Base-by-base conservation (phyloP, 1,140 invertebrate species). In the Lordiphosa clarofinis region DNA sequence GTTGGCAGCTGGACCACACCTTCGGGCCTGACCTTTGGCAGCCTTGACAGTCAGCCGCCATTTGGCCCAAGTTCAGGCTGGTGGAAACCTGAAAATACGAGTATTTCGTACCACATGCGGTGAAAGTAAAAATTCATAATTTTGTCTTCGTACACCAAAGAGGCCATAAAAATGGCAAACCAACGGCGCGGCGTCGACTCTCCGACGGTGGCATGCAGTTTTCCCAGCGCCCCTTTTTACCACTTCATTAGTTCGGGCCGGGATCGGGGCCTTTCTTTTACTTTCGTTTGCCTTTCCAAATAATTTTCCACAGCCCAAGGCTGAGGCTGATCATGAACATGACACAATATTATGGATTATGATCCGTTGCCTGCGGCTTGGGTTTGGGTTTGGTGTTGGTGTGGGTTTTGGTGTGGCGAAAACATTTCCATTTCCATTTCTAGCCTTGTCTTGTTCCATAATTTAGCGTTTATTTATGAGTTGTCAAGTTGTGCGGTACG, bases 41-140 rank as follows among this genome's bases (percentile, higher is more conserved):
- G 73, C 78, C 76, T 84, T 84, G 78, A 73, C 76, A 82, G 69
- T 65, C 59, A 24, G 78, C 67, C 68, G 56, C 8, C 43, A 55
- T 75, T 60, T 63, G 56, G 53, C 79, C 82, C 76, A 81, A 76
- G 79, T 81, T 81, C 75, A 58, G 54, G 66, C 31, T 36, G 24
- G 11, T 11, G 31, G 56, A 68, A 69, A 69, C 66, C 63, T 67
- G 68, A 63, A 44, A 72, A 40, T 39, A 3, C 15, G 8, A 38
- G 19, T 9, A 49, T 49, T 21, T 13, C 31, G 64, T 71, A 59
- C 81, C 79, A 78, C 79, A 84, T 87, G 86, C 70, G 86, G 86
- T 87, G 86, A 87, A 87, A 87, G 86, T 87, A 87, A 87, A 87
- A 87, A 86, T 86, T 86, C 86, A 87, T 79, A 87, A 82, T 87